Evolutionary conservation across 2,797 vertebrate species (phyloP).

Genomic region (Nannoperca obscura): DNA sequence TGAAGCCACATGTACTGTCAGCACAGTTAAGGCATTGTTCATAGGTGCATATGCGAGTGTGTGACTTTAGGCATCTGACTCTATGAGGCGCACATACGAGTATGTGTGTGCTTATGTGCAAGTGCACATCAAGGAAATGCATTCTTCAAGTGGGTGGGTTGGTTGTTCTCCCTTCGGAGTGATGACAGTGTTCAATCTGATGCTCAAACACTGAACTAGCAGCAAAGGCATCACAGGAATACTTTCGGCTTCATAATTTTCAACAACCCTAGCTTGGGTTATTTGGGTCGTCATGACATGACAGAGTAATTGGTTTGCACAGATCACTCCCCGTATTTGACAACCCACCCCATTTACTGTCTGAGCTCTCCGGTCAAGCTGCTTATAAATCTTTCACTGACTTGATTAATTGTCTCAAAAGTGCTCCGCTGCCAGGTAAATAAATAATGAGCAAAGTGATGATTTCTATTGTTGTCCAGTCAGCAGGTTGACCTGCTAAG

Average conservation of each 20-base stretch:
- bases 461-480: slow-evolving; percentile 80
- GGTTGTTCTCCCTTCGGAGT: slow-evolving; percentile 32
- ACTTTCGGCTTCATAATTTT: slow-evolving; percentile 70
- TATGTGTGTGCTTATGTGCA: slow-evolving; percentile 16
- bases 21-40: slow-evolving; percentile 61
- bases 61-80: slow-evolving; percentile 42
- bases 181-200: slow-evolving; percentile 55
- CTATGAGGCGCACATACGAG: slow-evolving; percentile 15
- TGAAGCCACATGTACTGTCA: slow-evolving; percentile 69
- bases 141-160: slow-evolving; percentile 28
- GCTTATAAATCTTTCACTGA: slow-evolving; percentile 82
- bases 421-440: slow-evolving; percentile 80
- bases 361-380: slow-evolving; percentile 75
- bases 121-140: slow-evolving; percentile 18
- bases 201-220: slow-evolving; percentile 47
- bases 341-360: slow-evolving; percentile 78
- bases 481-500: slow-evolving; percentile 62
- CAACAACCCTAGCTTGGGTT: slow-evolving; percentile 60
- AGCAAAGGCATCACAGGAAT: slow-evolving; percentile 52
- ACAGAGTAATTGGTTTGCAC: slow-evolving; percentile 79
- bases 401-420: slow-evolving; percentile 84
- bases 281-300: slow-evolving; percentile 78
- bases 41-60: slow-evolving; percentile 34
- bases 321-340: slow-evolving; percentile 79
- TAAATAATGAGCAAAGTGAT: slow-evolving; percentile 82